Percentiles rank a stretch among this genome's conserved stretches.
Conservation (phyloP, 2,113 vertebrate species). For the Calyptommatus sinebrachiatus region DNA sequence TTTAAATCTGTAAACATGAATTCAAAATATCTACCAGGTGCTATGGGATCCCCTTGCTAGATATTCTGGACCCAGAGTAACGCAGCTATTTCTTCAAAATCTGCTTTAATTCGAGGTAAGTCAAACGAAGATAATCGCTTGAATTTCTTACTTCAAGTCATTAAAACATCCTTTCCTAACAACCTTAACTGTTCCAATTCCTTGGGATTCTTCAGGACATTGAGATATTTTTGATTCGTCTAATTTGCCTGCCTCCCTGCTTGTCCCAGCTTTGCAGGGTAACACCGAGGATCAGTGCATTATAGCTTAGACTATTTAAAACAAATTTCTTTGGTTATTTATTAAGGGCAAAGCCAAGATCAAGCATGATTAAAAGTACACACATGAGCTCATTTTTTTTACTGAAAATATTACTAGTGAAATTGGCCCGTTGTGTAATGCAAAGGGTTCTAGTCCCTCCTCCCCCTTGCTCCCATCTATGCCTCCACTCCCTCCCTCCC, state of each 20-base stretch:
- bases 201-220: slow-evolving; percentile 26
- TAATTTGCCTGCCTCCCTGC: slow-evolving; percentile 22
- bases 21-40: no score
- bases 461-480: no score
- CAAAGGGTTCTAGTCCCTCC: no score
- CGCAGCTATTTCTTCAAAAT: no score
- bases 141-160: background rate
- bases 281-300: background rate
- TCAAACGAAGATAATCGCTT: background rate
- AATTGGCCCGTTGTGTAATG: no score
- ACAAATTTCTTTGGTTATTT: background rate
- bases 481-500: no score
- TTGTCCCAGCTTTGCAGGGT: background rate
- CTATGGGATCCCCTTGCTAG: no score
- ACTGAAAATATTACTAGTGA: background rate
- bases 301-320: background rate
- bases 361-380: accelerated
- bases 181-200: slow-evolving; percentile 40
- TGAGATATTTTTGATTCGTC: background rate
- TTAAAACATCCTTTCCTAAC: background rate
- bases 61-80: no score
- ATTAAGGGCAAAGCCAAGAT: accelerated
- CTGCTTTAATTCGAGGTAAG: background rate
- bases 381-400: accelerated
- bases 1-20: background rate